phyloP scores from a whole-genome alignment of 2,888 invertebrate genomes.

The Drosophila aldrichi region DNA sequence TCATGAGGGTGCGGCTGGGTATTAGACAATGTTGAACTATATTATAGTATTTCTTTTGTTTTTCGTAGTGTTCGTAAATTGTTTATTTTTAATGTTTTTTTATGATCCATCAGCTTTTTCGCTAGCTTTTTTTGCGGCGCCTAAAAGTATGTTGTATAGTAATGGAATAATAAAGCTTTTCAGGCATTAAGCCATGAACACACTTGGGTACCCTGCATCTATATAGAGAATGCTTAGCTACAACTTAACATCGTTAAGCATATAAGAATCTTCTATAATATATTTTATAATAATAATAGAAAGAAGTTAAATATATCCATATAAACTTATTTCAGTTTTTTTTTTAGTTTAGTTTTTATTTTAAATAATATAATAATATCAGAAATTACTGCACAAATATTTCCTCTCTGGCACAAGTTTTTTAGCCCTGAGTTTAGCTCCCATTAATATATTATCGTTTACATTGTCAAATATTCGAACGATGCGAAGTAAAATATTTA shows the following conservation, averaged over 20 bases:
- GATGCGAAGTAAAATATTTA: neutral
- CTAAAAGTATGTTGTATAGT: constrained; percentile 24
- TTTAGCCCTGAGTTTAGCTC: neutral
- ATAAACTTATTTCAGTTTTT: too few species aligned
- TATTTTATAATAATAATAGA: too few species aligned
- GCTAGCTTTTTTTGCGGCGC: neutral
- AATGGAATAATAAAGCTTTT: rapidly evolving
- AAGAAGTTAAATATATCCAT: too few species aligned
- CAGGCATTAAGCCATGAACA: neutral
- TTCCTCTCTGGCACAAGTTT: neutral
- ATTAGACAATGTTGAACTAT: neutral
- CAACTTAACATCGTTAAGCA: neutral
- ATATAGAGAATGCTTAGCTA: too few species aligned
- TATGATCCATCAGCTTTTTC: too few species aligned
- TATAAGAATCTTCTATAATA: neutral
- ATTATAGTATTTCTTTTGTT: neutral
- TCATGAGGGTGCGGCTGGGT: neutral
- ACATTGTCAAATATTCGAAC: neutral
- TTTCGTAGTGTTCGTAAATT: neutral
- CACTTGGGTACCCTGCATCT: constrained; percentile 12
- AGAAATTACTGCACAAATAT: neutral
- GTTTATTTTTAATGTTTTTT: neutral
- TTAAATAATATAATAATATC: too few species aligned
- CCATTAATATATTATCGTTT: neutral
- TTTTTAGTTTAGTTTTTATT: too few species aligned